These are phyloP conservation scores for Dryas iulia DNA, from an alignment of 1,140 invertebrate genomes.

Conservation along the genomic window DNA sequence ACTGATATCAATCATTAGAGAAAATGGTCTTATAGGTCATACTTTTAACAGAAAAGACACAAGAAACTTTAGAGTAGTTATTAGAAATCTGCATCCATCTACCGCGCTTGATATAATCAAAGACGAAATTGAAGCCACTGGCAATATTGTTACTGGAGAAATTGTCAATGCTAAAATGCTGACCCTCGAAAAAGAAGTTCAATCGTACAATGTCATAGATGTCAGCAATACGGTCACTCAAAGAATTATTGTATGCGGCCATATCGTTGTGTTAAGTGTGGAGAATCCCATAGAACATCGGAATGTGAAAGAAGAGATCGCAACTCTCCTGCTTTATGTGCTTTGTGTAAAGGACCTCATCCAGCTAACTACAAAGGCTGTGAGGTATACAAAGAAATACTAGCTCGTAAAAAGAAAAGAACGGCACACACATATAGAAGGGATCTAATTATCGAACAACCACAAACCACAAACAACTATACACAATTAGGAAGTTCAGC, in stretches of 20 bases:
- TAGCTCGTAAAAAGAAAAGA: no score
- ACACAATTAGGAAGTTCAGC: no score
- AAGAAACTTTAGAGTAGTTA: no score
- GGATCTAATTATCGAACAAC: no score
- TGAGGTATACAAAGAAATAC: constrained; percentile 31
- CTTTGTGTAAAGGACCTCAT: constrained; percentile 22
- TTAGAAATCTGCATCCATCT: constrained; percentile 31
- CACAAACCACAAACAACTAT: neutral
- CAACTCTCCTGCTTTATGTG: constrained; percentile 33
- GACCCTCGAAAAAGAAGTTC: constrained; percentile 26
- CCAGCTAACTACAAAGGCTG: constrained; percentile 35
- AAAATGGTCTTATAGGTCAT: no score
- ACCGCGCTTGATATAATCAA: constrained; percentile 25
- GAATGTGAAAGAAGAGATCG: no score
- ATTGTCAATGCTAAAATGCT: constrained; percentile 35
- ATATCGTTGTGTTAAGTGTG: constrained; percentile 30
- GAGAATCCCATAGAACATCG: constrained; percentile 23
- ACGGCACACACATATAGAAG: no score
- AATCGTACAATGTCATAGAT: constrained; percentile 31
- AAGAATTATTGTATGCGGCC: constrained; percentile 36
- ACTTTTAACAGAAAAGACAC: no score
- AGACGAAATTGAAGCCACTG: constrained; percentile 28
- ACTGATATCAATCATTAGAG: no score
- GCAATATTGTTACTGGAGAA: constrained; percentile 29
- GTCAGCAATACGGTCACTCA: constrained; percentile 36